Evolutionary conservation across 2,888 invertebrate genomes (phyloP), one percentile per base, ranked within the genome.

Genomic region (Rhorus exstirpatorius): DNA sequence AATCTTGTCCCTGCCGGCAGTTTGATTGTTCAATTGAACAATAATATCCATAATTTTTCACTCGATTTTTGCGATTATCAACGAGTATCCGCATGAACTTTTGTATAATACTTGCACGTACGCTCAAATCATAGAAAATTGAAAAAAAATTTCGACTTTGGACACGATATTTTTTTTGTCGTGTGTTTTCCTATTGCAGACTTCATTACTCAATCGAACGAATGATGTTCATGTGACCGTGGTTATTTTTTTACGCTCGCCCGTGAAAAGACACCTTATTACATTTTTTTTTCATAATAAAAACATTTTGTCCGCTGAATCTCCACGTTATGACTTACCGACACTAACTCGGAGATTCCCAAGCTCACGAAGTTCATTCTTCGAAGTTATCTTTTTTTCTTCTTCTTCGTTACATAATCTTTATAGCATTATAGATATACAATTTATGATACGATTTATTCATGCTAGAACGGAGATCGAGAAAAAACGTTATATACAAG

Each of bases 1-100:
- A 80, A 93, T 88, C 92, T 93, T 94, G 83, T 94, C 94, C 79
- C 94, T 90, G 26, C 94, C 94, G 51, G 92, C 93, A n/a, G 94
- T 93, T 90, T 94, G 94, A 83, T 92, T 93, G 83, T 94, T 94
- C 81, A 94, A 84, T 88, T 93, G 93, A 67, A 94, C 89, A 84
- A 94, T 85, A 55, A 90, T 88, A 76, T 94, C 93, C 94, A 94
- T 94, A 17, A 84, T 87, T 70, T 17, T 19, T 51, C n/a, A n/a
- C 46, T 44, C 26, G 19, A 14, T 4, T 51, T n/a, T n/a, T n/a
- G n/a, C n/a, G 14, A 55, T 44, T 24, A 14, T 46, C 31, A 0
- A 10, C 10, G 12, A n/a, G 24, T 6, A 17, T 26, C 3, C 21
- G 21, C 1, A 55, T 26, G 55, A n/a, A n/a, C n/a, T n/a, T 26